Evolutionary conservation across 64 coral and sea anemone species (phyloP).

Genomic region (Orbicella faveolata): DNA sequence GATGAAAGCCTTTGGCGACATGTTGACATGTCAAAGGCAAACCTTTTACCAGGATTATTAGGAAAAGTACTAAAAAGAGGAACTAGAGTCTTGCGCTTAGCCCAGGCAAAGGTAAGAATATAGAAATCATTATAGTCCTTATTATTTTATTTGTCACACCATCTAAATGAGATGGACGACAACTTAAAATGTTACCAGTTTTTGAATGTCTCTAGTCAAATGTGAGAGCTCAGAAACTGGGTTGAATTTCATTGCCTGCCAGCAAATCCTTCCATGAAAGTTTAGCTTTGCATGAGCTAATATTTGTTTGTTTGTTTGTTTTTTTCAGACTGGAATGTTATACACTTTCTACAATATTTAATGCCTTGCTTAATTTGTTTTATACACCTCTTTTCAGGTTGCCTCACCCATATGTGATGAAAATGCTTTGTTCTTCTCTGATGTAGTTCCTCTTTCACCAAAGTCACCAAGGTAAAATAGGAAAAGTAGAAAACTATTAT

Average conservation of each 20-base stretch:
- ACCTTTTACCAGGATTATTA: slow-evolving; percentile 53
- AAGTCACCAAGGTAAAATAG: slow-evolving; percentile 52
- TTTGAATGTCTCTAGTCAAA: background rate
- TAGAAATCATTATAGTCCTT: background rate
- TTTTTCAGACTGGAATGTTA: no score
- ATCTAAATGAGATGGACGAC: background rate
- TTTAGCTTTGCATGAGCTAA: no score
- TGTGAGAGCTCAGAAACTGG: no score
- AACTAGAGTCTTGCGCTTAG: slow-evolving; percentile 70
- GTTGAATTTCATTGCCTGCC: no score
- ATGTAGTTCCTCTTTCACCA: slow-evolving; percentile 72
- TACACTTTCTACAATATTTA: no score
- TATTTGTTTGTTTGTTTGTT: no score
- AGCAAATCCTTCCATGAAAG: no score
- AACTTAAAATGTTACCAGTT: background rate
- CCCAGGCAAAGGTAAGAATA: slow-evolving; percentile 62
- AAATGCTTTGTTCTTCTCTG: slow-evolving; percentile 51
- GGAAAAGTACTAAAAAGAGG: slow-evolving; percentile 74
- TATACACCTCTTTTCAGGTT: slow-evolving; percentile 45
- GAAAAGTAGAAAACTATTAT: no score
- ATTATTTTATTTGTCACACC: background rate
- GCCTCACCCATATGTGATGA: slow-evolving; percentile 75
- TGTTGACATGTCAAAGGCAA: slow-evolving; percentile 76
- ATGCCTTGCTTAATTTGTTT: no score
- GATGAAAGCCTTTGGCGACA: slow-evolving; percentile 92